Conservation (phyloP, 2,888 invertebrate species). For the Cenopis cana region DNA sequence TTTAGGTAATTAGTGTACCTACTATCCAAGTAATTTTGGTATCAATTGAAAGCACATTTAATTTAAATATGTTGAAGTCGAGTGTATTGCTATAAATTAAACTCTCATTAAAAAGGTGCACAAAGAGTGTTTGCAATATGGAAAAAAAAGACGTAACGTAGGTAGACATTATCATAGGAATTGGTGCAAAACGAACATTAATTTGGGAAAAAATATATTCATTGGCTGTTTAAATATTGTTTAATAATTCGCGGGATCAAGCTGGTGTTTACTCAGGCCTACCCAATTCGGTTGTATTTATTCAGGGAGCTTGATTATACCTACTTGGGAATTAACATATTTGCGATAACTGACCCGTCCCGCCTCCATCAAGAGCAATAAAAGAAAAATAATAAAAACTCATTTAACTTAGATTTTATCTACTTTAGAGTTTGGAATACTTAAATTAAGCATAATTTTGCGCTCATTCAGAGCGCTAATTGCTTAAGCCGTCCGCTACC, state of each 20-base stretch:
- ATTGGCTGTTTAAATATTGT: constrained; percentile 26
- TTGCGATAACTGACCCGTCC: not conserved
- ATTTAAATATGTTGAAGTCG: too few species aligned
- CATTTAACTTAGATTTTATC: constrained; percentile 21
- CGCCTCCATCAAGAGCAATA: constrained; percentile 2
- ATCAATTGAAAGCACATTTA: too few species aligned
- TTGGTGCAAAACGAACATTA: too few species aligned
- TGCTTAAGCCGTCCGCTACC: too few species aligned
- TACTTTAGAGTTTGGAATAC: not conserved
- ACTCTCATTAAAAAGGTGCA: too few species aligned
- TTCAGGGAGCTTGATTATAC: constrained; percentile 21
- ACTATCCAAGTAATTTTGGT: too few species aligned
- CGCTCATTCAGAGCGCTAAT: not conserved
- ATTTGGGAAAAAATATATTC: not conserved
- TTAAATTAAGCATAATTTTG: not conserved
- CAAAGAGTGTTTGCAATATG: too few species aligned
- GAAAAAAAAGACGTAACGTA: too few species aligned
- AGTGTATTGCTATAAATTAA: too few species aligned
- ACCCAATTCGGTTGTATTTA: constrained; percentile 33
- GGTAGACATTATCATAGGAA: too few species aligned
- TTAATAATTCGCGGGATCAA: constrained; percentile 13
- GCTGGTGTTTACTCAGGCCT: constrained; percentile 27
- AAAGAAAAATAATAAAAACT: constrained; percentile 25
- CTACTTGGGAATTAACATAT: constrained; percentile 19
- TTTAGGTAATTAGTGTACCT: too few species aligned